These are phyloP conservation scores for Torymus texanus DNA, from an alignment of 2,888 invertebrate genomes.

Conservation along the genomic window DNA sequence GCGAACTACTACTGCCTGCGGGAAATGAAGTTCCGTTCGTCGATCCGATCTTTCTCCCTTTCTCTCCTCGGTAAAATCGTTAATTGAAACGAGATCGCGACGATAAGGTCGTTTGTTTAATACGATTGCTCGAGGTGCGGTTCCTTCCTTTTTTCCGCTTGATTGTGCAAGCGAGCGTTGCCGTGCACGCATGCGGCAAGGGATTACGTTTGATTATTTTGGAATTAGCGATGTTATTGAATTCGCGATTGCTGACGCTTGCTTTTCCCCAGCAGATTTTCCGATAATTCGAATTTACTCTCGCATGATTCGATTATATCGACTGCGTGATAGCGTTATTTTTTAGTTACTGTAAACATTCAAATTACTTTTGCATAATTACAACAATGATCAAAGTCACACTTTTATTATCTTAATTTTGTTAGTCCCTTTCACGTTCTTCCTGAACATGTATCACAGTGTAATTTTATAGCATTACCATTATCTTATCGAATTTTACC, in stretches of 20 bases:
- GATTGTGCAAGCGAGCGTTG: conserved; percentile 10
- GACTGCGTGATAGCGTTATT: neutral
- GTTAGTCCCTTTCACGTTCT: too few species aligned
- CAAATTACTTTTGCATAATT: neutral
- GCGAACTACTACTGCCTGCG: conserved; percentile 22
- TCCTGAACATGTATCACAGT: too few species aligned
- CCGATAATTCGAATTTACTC: conserved; percentile 22
- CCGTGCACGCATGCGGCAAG: conserved; percentile 3
- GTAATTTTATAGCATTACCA: too few species aligned
- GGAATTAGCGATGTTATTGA: conserved; percentile 43
- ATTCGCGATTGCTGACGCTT: conserved; percentile 30
- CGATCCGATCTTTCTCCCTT: conserved; percentile 41
- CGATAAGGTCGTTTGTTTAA: conserved; percentile 50
- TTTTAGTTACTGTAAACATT: neutral
- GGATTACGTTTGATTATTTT: conserved; percentile 50
- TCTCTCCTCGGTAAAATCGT: conserved; percentile 44
- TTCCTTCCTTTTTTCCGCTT: conserved; percentile 33
- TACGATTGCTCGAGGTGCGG: conserved; percentile 42
- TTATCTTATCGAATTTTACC: too few species aligned
- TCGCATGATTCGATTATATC: neutral
- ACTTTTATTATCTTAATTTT: too few species aligned
- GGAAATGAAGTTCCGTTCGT: conserved; percentile 48
- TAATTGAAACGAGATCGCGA: conserved; percentile 50
- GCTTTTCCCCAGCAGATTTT: conserved; percentile 38
- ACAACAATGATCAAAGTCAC: too few species aligned